These are phyloP conservation scores for Abramis brama DNA, from an alignment of 2,113 vertebrate genomes.

Conservation along the genomic window DNA sequence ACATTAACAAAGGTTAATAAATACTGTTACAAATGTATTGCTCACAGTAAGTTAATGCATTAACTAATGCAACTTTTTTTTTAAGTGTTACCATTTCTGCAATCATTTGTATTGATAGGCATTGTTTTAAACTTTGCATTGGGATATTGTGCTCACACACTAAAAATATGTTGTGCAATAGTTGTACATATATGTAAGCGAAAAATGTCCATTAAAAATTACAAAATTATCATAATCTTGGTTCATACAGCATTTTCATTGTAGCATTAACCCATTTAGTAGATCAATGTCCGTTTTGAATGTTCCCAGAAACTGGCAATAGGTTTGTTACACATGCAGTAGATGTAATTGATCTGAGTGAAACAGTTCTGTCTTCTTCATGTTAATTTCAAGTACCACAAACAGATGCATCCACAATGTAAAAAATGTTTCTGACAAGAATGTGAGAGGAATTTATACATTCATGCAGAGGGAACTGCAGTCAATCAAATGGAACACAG, in stretches of 20 bases:
- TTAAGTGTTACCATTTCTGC: background rate
- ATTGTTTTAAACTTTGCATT: background rate
- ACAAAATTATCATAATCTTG: background rate
- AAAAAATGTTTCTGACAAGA: background rate
- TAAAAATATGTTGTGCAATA: background rate
- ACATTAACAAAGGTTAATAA: background rate
- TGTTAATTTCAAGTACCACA: background rate
- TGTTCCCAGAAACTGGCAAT: background rate
- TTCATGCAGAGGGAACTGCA: background rate
- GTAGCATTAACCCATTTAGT: background rate
- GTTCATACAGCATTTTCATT: background rate
- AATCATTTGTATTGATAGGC: background rate
- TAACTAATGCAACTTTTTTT: background rate
- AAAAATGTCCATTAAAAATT: background rate
- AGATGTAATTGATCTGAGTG: background rate
- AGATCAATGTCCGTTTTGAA: background rate
- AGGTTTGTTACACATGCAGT: background rate
- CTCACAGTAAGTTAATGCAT: background rate
- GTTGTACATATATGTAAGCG: background rate
- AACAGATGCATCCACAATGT: background rate
- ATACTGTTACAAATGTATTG: background rate
- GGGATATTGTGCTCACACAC: background rate
- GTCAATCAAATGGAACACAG: background rate
- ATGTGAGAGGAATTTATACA: background rate
- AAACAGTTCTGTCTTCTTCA: background rate